Conservation (phyloP, 2,113 vertebrate genomes). For the Arenaria interpres region DNA sequence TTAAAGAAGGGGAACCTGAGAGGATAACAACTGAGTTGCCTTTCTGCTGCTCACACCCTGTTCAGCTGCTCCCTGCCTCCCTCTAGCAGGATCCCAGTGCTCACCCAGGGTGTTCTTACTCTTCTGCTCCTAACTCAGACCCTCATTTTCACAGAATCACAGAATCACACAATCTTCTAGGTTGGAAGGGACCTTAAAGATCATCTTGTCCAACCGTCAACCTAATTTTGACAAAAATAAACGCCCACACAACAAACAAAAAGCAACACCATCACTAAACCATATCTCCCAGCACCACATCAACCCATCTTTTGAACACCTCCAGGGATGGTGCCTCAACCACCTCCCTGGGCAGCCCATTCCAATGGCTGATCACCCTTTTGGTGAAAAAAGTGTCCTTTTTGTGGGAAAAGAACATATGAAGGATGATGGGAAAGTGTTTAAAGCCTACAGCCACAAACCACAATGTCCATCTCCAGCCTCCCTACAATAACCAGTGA, state of each 20-base stretch:
- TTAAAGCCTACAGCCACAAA: neutral
- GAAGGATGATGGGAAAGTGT: neutral
- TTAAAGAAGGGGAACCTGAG: neutral
- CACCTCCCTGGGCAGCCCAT: no score
- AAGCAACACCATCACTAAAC: no score
- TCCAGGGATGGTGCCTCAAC: no score
- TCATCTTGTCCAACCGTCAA: no score
- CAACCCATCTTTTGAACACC: no score
- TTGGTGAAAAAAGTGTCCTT: no score
- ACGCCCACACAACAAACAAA: no score
- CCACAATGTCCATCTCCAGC: neutral
- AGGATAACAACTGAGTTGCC: neutral
- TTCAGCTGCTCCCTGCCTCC: neutral
- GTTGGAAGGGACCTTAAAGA: no score
- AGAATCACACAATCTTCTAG: no score
- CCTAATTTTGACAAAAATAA: no score
- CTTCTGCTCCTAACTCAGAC: neutral
- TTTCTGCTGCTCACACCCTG: neutral
- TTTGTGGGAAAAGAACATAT: neutral
- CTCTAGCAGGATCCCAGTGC: neutral
- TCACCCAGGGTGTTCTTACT: neutral
- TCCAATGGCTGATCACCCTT: no score
- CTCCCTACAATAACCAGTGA: neutral
- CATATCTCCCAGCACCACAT: no score
- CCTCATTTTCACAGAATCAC: neutral